Evolutionary conservation across 2,113 vertebrate species (phyloP), one percentile per base, ranked within the genome.

Genomic region (Tupaia tana): DNA sequence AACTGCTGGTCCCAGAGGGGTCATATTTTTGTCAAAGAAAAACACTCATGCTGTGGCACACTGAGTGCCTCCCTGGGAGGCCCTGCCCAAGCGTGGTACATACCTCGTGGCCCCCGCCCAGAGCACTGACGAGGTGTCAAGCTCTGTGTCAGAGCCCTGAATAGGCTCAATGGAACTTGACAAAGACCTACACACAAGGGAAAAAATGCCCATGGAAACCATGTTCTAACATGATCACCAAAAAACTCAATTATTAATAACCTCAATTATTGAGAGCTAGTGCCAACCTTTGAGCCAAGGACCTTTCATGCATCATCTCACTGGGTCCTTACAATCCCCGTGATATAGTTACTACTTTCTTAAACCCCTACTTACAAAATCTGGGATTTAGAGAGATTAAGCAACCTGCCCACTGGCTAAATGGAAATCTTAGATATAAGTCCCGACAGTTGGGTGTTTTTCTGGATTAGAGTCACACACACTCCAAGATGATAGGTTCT

Each of bases 381-480:
- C 34, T 5, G 16, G 18, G 27, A 43, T 20, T 78, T 66, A 71
- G 25, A 59, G 59, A 66, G 18, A 43, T 86, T 77, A 83, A 84
- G n/a, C n/a, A 81, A 86, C 24, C 58, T 91, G n/a, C 27, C 59
- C 77, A 87, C 83, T 74, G 11, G 11, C 56, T 78, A 19, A 87
- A n/a, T 84, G 56, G 52, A 84, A 69, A 73, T 79, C 59, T 90
- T 93, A 43, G 43, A 59, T 84, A 66, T 84, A 22, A 93, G 88
- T 93, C 70, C 10, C 34, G 34, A 67, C 19, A 73, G 81, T 15
- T 73, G 74, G 11, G 15, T 52, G 43, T 56, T 93, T 87, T 87
- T 81, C 24, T 82, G 54, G 69, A 19, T 58, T 14, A 58, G 25
- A 82, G 19, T 31, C 22, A 70, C 24, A 70, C 24, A 79, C 34